Percentiles rank a stretch among this genome's conserved stretches.
phyloP scores from a whole-genome alignment of 2,797 vertebrate genomes.

The Choloepus didactylus region DNA sequence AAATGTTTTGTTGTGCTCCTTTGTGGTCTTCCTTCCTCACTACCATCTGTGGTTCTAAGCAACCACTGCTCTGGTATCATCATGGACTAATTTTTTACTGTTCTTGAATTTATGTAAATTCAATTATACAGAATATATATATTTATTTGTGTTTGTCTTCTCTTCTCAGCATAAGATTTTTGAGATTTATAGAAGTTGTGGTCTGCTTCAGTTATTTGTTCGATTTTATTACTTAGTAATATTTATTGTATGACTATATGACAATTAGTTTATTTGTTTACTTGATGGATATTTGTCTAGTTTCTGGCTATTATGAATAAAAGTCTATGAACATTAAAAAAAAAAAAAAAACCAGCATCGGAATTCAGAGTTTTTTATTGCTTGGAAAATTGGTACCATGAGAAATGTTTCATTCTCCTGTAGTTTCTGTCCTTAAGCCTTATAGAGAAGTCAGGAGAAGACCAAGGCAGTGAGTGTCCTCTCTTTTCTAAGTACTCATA shows the following conservation, averaged over 20 bases:
- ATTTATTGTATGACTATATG: neutral
- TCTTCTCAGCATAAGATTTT: neutral
- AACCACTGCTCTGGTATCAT: neutral
- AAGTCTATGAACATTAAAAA: too few relatives aligned
- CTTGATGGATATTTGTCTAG: neutral
- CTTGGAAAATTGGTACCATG: conserved; percentile 41
- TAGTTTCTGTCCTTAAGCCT: conserved; percentile 15
- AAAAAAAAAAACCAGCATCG: too few relatives aligned
- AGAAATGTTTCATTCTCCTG: neutral
- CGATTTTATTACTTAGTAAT: neutral
- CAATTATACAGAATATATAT: neutral
- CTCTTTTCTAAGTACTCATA: neutral
- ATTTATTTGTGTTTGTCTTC: neutral
- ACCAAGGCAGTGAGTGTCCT: neutral
- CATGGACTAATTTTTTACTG: neutral
- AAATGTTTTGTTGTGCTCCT: neutral
- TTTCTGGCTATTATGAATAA: too few relatives aligned
- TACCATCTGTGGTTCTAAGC: neutral
- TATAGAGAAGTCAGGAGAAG: neutral
- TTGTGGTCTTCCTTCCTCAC: neutral
- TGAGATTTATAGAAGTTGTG: neutral
- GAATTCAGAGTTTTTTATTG: neutral
- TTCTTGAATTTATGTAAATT: neutral
- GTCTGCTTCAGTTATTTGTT: neutral
- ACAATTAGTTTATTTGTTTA: neutral